Conservation (phyloP, 2,888 invertebrate species). For the Drosophila stalkeri region DNA sequence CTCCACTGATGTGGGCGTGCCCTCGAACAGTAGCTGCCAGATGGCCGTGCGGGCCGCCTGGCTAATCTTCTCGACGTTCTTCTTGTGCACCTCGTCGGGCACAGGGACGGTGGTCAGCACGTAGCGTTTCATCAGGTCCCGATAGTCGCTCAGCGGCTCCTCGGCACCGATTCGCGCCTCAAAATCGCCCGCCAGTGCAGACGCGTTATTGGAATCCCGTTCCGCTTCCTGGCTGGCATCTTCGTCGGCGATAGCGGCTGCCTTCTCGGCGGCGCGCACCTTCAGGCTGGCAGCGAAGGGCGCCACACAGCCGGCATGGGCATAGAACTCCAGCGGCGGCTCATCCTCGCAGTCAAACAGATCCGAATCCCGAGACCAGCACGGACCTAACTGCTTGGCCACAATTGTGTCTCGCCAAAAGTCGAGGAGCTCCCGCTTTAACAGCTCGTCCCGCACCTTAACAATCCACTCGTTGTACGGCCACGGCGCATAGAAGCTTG, state of each 20-base stretch:
- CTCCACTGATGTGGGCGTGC: conserved; percentile 24
- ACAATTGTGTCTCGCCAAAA: conserved; percentile 77
- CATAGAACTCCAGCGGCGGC: conserved; percentile 75
- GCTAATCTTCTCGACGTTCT: conserved; percentile 62
- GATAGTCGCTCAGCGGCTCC: conserved; percentile 61
- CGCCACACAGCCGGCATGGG: conserved; percentile 67
- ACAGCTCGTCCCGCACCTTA: conserved; percentile 66
- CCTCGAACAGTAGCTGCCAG: conserved; percentile 72
- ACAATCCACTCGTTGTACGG: conserved; percentile 81
- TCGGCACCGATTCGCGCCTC: conserved; percentile 49
- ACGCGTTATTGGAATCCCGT: conserved; percentile 30
- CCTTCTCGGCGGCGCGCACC: conserved; percentile 36
- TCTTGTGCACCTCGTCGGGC: conserved; percentile 58
- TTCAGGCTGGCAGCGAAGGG: conserved; percentile 68
- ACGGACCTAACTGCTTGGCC: conserved; percentile 70
- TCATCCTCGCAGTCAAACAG: conserved; percentile 75
- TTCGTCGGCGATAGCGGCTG: conserved; percentile 18
- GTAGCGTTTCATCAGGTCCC: conserved; percentile 65
- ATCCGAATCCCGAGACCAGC: conserved; percentile 77
- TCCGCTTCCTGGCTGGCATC: not conserved
- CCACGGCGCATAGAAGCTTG: conserved; percentile 77
- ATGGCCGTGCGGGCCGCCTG: conserved; percentile 49
- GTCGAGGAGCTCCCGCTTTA: conserved; percentile 61
- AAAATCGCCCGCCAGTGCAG: conserved; percentile 57
- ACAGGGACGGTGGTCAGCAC: conserved; percentile 56